These are phyloP conservation scores for Listronotus bonariensis DNA, from an alignment of 1,140 invertebrate species.

Conservation along the genomic window DNA sequence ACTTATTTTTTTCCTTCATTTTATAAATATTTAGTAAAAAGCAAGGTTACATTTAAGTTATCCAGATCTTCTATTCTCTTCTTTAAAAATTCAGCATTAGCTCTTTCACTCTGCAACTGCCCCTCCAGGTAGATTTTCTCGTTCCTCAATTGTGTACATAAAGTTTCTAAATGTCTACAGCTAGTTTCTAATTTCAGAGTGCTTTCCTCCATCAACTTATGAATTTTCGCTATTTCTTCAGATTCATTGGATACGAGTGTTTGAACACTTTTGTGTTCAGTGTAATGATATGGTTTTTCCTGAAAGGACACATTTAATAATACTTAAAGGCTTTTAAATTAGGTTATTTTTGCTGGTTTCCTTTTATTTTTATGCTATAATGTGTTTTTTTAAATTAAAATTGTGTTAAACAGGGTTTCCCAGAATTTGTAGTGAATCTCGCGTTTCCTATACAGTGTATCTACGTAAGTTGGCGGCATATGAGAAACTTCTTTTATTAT, in stretches of 20 bases:
- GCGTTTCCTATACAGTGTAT: no score
- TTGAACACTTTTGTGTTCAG: conserved; percentile 29
- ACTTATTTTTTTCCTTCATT: no score
- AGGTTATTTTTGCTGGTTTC: no score
- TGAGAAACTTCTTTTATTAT: no score
- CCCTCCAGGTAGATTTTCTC: conserved; percentile 50
- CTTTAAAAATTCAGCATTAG: conserved; percentile 42
- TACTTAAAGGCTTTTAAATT: no score
- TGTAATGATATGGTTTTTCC: neutral
- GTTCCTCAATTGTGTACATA: conserved; percentile 47
- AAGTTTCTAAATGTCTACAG: conserved; percentile 50
- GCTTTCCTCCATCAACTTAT: conserved; percentile 50
- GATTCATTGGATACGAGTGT: conserved; percentile 21
- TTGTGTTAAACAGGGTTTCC: no score
- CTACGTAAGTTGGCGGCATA: no score
- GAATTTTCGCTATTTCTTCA: conserved; percentile 42
- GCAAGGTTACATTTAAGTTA: conserved; percentile 31
- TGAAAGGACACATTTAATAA: neutral
- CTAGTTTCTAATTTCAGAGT: conserved; percentile 50
- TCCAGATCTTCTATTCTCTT: conserved; percentile 46
- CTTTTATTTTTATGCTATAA: no score
- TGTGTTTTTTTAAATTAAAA: no score
- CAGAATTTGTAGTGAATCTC: no score
- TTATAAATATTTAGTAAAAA: no score
- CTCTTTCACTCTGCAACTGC: conserved; percentile 44